Percentiles rank a stretch among this genome's conserved stretches.
Evolutionary conservation across 2,888 invertebrate species (phyloP).

Genomic region (Pammene aurita): DNA sequence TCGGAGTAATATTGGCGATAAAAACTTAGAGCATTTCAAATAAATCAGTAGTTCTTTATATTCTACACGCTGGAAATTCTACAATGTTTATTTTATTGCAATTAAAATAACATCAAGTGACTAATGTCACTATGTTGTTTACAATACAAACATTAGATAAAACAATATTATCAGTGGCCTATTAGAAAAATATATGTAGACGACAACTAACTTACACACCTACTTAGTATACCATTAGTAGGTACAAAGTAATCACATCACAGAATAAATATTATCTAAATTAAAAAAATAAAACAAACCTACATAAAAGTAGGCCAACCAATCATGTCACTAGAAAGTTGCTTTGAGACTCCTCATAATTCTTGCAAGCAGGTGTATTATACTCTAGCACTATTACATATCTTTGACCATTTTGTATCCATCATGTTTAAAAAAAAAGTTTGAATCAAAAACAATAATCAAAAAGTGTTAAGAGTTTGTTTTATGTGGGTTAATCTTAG

Average conservation of each 20-base stretch:
- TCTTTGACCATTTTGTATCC: too few relatives aligned
- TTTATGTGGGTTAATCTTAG: too few relatives aligned
- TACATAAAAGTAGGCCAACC: not conserved
- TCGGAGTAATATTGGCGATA: too few relatives aligned
- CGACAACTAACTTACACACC: not conserved
- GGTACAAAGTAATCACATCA: conserved; percentile 1
- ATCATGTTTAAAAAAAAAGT: too few relatives aligned
- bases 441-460: too few relatives aligned
- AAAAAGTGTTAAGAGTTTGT: too few relatives aligned
- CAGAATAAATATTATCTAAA: not conserved
- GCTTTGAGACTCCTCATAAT: not conserved
- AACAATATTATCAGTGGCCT: not conserved
- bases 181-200: not conserved
- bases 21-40: too few relatives aligned
- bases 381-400: too few relatives aligned
- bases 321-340: not conserved
- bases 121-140: not conserved
- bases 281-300: conserved; percentile 1
- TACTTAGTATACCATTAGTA: not conserved
- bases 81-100: too few relatives aligned
- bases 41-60: too few relatives aligned
- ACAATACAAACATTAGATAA: not conserved
- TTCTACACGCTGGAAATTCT: too few relatives aligned
- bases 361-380: not conserved
- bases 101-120: not conserved